A percentile compares a stretch with the other conserved stretches of the same genome.
phyloP scores from a whole-genome alignment of 2,888 invertebrate genomes.

The Sycophila texana region DNA sequence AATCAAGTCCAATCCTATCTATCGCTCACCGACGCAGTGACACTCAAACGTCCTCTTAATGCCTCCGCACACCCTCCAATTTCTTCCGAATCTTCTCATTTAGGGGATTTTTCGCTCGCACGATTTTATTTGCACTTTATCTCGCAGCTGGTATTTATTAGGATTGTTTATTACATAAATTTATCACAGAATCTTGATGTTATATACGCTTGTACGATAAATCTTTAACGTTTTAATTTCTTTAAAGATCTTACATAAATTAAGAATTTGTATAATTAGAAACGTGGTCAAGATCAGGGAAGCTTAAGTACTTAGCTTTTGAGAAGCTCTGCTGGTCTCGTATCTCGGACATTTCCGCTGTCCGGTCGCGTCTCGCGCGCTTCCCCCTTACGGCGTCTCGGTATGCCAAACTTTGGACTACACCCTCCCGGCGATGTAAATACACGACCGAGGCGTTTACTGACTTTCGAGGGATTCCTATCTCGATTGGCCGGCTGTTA shows the following conservation, averaged over 20 bases:
- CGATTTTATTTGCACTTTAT: not conserved
- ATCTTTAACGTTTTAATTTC: not conserved
- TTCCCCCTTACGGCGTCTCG: slow-evolving; percentile 20
- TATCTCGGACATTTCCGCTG: slow-evolving; percentile 44
- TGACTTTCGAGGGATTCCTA: slow-evolving; percentile 25
- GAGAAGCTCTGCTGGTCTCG: slow-evolving; percentile 30
- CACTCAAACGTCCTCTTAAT: slow-evolving; percentile 59
- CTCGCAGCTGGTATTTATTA: too few relatives aligned
- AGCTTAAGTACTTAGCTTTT: slow-evolving; percentile 7
- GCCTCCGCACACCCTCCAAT: not conserved
- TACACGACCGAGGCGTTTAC: slow-evolving; percentile 36
- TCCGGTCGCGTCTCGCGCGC: slow-evolving; percentile 33
- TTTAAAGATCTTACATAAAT: not conserved
- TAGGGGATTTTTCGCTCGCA: not conserved
- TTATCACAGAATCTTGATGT: too few relatives aligned
- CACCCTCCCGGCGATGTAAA: slow-evolving; percentile 23
- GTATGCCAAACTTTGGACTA: slow-evolving; percentile 38
- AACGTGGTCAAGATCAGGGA: slow-evolving; percentile 7
- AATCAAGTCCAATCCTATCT: slow-evolving; percentile 72
- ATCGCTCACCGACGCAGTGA: slow-evolving; percentile 64
- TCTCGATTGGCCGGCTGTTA: not conserved
- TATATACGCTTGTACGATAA: not conserved
- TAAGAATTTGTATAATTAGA: not conserved
- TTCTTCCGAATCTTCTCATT: too few relatives aligned
- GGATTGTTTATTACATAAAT: too few relatives aligned